Evolutionary conservation across 2,113 vertebrate species (phyloP).

Genomic region (Phrynosoma platyrhinos): DNA sequence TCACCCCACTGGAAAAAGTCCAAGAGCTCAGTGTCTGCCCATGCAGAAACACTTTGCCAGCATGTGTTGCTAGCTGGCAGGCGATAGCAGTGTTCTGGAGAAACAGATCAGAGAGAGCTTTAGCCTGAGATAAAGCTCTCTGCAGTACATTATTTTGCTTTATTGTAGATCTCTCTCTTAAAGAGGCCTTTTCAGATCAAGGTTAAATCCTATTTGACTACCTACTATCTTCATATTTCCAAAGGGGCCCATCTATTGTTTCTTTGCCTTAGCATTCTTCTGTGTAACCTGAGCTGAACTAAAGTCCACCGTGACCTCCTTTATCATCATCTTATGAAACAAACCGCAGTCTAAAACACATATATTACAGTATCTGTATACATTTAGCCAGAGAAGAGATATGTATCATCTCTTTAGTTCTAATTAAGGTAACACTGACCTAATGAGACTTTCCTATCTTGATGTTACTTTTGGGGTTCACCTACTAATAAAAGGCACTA

Average conservation of each 20-base stretch:
- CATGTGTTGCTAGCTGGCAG: background rate
- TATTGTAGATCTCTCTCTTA: background rate
- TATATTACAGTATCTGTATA: too few species aligned
- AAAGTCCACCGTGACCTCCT: background rate
- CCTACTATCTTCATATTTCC: background rate
- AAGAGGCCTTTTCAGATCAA: background rate
- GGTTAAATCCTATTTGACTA: background rate
- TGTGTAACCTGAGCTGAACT: background rate
- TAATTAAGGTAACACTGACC: background rate
- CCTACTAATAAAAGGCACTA: background rate
- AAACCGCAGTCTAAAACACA: background rate
- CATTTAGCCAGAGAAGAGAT: background rate
- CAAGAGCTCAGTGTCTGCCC: background rate
- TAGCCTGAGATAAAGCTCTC: conserved; percentile 27
- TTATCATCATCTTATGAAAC: background rate
- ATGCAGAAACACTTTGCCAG: background rate
- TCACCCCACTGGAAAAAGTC: background rate
- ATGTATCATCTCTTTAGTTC: background rate
- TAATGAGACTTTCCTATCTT: background rate
- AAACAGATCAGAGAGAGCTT: conserved; percentile 6
- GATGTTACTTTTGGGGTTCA: background rate
- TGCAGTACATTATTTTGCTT: background rate
- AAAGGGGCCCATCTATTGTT: background rate
- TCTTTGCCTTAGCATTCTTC: background rate
- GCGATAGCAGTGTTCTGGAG: conserved; percentile 22